Evolutionary conservation across 2,888 invertebrate species (phyloP).

Genomic region (Patella caerulea): DNA sequence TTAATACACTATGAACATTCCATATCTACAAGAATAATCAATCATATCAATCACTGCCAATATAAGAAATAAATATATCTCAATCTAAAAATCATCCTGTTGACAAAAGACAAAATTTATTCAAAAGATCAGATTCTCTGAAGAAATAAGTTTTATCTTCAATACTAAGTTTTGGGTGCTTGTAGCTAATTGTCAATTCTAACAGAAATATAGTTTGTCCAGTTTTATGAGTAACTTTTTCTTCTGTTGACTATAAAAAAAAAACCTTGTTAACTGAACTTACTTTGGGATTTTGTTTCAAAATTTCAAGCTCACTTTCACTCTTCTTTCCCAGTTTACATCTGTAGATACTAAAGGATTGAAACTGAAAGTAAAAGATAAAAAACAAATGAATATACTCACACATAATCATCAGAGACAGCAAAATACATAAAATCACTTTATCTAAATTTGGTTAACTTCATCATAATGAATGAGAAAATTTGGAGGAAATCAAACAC

Average conservation of each 20-base stretch:
- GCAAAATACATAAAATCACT: too few relatives aligned
- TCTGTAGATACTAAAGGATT: conserved; percentile 83
- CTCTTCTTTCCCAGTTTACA: conserved; percentile 76
- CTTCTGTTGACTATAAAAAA: too few relatives aligned
- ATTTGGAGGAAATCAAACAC: background rate
- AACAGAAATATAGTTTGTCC: too few relatives aligned
- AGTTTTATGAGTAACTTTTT: too few relatives aligned
- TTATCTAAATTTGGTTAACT: background rate
- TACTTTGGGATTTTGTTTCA: conserved; percentile 85
- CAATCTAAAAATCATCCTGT: too few relatives aligned
- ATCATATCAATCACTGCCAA: background rate
- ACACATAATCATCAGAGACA: background rate
- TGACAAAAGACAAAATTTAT: too few relatives aligned
- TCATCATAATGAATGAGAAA: background rate
- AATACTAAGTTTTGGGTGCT: background rate
- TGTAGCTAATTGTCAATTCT: too few relatives aligned
- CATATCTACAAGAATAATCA: conserved; percentile 76
- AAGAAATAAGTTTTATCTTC: background rate
- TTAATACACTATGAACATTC: conserved; percentile 97
- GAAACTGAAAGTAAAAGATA: conserved; percentile 71
- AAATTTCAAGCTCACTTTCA: conserved; percentile 74
- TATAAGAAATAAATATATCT: background rate
- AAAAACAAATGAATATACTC: conserved; percentile 7
- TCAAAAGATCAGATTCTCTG: too few relatives aligned
- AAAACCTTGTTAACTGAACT: background rate